Percentiles rank a stretch among this genome's conserved stretches.
These are phyloP conservation scores for Siphonodentalium dalli DNA, from an alignment of 2,888 invertebrate genomes.

Conservation along the genomic window DNA sequence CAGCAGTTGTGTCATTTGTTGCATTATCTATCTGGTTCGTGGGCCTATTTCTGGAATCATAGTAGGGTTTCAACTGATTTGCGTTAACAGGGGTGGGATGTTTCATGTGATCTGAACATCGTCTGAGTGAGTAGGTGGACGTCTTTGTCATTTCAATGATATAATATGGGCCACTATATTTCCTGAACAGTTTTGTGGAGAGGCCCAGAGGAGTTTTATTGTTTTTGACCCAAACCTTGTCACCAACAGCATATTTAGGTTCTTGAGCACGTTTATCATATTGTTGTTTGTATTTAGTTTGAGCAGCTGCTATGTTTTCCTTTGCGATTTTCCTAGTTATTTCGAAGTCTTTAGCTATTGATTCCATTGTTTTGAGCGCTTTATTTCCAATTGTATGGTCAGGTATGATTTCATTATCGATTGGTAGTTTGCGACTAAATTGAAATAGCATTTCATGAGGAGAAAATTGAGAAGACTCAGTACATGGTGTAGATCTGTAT, in stretches of 20 bases:
- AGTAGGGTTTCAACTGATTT: conserved; percentile 17
- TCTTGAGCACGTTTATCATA: too few species aligned
- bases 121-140: conserved; percentile 16
- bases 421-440: too few species aligned
- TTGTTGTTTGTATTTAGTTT: too few species aligned
- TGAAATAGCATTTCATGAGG: conserved; percentile 2
- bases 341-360: conserved; percentile 20
- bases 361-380: too few species aligned
- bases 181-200: conserved; percentile 15
- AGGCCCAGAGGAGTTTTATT: conserved; percentile 14
- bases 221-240: too few species aligned
- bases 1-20: too few species aligned
- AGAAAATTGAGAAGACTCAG: conserved; percentile 3
- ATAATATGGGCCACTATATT: conserved; percentile 19
- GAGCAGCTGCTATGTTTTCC: conserved; percentile 11
- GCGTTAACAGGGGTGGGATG: conserved; percentile 14
- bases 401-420: too few species aligned
- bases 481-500: not conserved
- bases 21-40: conserved; percentile 20
- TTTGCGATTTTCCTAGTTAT: conserved; percentile 8
- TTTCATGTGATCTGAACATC: conserved; percentile 3
- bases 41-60: conserved; percentile 16
- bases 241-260: too few species aligned
- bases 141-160: conserved; percentile 8
- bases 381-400: too few species aligned